phyloP scores from a whole-genome alignment of 2,797 vertebrate genomes.

The Characodon lateralis region DNA sequence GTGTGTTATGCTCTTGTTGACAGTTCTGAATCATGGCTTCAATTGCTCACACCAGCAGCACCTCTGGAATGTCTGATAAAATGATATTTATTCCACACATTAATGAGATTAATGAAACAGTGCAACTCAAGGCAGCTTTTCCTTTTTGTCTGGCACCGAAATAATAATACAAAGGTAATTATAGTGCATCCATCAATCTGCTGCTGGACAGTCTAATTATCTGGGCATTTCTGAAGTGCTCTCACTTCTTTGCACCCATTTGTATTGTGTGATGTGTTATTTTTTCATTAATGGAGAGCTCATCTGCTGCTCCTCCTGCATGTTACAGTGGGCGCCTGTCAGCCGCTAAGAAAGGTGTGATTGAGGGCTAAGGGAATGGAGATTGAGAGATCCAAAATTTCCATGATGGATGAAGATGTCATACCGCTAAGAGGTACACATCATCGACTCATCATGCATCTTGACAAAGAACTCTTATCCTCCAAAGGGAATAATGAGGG shows the following conservation, averaged over 20 bases:
- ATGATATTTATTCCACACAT: conserved; percentile 99
- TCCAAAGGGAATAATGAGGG: conserved; percentile 88
- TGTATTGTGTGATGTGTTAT: conserved; percentile 86
- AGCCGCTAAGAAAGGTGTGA: conserved; percentile 71
- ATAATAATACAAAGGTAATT: conserved; percentile 98
- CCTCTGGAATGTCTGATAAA: conserved; percentile 99
- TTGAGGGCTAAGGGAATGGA: conserved; percentile 70
- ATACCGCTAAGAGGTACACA: conserved; percentile 80
- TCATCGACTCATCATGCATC: conserved; percentile 78
- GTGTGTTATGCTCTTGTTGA: conserved; percentile 79
- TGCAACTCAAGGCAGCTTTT: conserved; percentile 79
- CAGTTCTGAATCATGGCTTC: conserved; percentile 88
- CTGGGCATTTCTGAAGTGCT: conserved; percentile 87
- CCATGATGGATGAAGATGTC: conserved; percentile 84
- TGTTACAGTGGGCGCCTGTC: conserved; percentile 83
- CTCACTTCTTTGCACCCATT: conserved; percentile 82
- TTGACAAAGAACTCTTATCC: conserved; percentile 81
- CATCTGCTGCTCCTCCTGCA: conserved; percentile 69
- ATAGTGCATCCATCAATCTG: conserved; percentile 98
- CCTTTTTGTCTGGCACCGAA: conserved; percentile 90
- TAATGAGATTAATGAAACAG: conserved; percentile 99
- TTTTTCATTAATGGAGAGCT: conserved; percentile 87
- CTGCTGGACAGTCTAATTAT: conserved; percentile 86
- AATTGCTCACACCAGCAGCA: conserved; percentile 86
- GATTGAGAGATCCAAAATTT: conserved; percentile 84